Evolutionary conservation across 2,888 invertebrate genomes (phyloP).

Genomic region (Amiota mariae): DNA sequence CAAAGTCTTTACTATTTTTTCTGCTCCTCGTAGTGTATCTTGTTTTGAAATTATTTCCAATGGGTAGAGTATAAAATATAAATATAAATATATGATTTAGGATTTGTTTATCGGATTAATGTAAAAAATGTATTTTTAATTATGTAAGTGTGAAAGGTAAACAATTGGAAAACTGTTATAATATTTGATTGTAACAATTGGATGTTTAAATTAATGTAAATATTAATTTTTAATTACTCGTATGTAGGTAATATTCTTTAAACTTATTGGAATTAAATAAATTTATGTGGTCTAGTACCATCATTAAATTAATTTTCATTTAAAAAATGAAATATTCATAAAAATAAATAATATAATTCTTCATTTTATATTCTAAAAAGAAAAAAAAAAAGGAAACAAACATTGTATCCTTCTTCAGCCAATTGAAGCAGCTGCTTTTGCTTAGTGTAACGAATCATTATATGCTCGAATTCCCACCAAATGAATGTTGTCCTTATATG

Average conservation of each 20-base stretch:
- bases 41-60: too few relatives aligned
- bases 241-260: constrained; percentile 25
- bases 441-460: not conserved
- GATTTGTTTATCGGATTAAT: not conserved
- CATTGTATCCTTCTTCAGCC: too few relatives aligned
- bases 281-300: constrained; percentile 11
- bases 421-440: not conserved
- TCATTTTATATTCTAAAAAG: too few relatives aligned
- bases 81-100: not conserved
- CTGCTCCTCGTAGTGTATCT: too few relatives aligned
- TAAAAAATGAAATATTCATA: not conserved
- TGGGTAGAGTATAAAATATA: too few relatives aligned
- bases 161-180: not conserved
- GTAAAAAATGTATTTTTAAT: too few relatives aligned
- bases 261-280: constrained; percentile 23
- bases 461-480: not conserved
- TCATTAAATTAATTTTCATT: constrained; percentile 8
- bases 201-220: constrained; percentile 39
- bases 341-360: too few relatives aligned
- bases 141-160: too few relatives aligned
- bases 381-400: too few relatives aligned
- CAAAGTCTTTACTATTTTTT: too few relatives aligned
- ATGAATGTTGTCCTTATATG: not conserved
- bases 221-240: constrained; percentile 49
- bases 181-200: not conserved